Conservation (phyloP, 2,797 vertebrate genomes). For the Tragelaphus oryx region DNA sequence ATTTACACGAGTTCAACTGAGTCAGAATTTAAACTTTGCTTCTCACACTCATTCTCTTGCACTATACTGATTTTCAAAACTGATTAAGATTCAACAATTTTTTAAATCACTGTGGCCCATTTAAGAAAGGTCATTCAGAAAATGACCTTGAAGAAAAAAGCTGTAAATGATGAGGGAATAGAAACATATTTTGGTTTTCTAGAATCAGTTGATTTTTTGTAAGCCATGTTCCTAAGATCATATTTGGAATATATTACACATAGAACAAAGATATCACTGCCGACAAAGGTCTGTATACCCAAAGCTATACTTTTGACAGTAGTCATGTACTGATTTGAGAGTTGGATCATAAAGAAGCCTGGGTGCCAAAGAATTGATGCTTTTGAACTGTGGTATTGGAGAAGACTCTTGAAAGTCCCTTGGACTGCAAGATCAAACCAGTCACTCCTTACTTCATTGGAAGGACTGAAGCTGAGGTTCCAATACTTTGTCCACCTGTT, state of each 20-base stretch:
- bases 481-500: background rate
- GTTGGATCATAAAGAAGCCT: background rate
- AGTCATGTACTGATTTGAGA: background rate
- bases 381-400: background rate
- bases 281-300: background rate
- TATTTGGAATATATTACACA: background rate
- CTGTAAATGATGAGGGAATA: background rate
- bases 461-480: background rate
- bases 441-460: background rate
- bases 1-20: background rate
- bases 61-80: background rate
- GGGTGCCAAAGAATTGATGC: background rate
- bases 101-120: background rate
- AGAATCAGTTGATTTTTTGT: background rate
- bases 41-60: background rate
- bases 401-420: background rate
- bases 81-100: background rate
- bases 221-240: background rate
- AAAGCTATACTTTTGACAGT: background rate
- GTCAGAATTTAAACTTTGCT: background rate
- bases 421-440: background rate
- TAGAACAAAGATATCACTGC: background rate
- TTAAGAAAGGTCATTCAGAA: constrained; percentile 10
- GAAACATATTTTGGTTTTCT: background rate
- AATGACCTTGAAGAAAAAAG: background rate